Evolutionary conservation across 2,888 invertebrate genomes (phyloP), one percentile per base, ranked within the genome.

Genomic region (Strigamia crassipes): DNA sequence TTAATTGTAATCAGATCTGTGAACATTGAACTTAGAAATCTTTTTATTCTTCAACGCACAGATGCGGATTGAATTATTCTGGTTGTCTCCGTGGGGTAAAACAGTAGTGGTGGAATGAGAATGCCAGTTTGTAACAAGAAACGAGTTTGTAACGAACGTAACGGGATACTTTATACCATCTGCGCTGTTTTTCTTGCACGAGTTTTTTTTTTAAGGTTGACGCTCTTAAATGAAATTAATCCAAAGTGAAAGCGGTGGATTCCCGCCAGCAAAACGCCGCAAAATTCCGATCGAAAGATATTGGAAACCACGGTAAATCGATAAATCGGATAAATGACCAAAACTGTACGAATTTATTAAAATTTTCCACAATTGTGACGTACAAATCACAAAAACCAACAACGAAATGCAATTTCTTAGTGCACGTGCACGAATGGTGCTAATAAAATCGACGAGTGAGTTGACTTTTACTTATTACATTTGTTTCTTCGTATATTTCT

Each of bases 101-200:
- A 66, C 61, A 66, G 61, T 23, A 66, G 61, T 18, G 6, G 13
- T 27, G 27, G 27, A 27, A 51, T 3, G 21, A 66, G 61, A 66
- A 66, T 66, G 23, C 23, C 21, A 66, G 61, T 66, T 23, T 66
- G 61, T 66, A 66, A 66, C 23, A 66, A 66, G 61, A 66, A 66
- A 66, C 61, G 8, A 10, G 15, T 42, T 42, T 61, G 21, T 8
- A 66, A 66, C 61, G 61, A n/a, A 12, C 23, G 61, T 8, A 66
- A 66, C 61, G 61, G 8, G 61, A 66, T 66, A 66, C 1, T 66
- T 66, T 66, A 66, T n/a, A 21, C 61, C 61, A 66, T 66, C 61
- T 66, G 61, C 8, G 61, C 61, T 42, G 2, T 46, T 13, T 46
- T 23, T 66, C 61, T 66, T 66, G 61, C 61, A 21, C 61, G 18